phyloP scores from a whole-genome alignment of 2,888 invertebrate species.

The Noctua pronuba region DNA sequence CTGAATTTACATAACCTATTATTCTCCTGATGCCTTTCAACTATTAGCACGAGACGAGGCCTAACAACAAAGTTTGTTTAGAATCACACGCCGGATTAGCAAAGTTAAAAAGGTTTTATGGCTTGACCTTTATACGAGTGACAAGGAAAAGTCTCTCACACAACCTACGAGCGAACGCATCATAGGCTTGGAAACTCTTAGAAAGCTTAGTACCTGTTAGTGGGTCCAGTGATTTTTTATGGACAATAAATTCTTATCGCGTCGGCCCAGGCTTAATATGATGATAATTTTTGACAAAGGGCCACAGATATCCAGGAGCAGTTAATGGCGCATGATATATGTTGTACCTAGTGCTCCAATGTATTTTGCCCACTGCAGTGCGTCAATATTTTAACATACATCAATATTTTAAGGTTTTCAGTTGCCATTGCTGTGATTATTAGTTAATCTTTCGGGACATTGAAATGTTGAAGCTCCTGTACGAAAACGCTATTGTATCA shows the following conservation, averaged over 20 bases:
- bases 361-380: slow-evolving; percentile 27
- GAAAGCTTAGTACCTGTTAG: slow-evolving; percentile 54
- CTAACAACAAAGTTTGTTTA: slow-evolving; percentile 11
- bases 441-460: neutral
- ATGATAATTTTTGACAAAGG: slow-evolving; percentile 57
- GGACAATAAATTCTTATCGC: slow-evolving; percentile 64
- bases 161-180: slow-evolving; percentile 19
- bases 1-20: slow-evolving; percentile 2
- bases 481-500: neutral
- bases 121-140: slow-evolving; percentile 16
- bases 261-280: slow-evolving; percentile 50
- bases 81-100: neutral
- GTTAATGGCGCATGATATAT: slow-evolving; percentile 37
- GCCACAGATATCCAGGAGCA: slow-evolving; percentile 33
- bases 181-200: slow-evolving; percentile 38
- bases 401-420: slow-evolving; percentile 26
- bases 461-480: neutral
- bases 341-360: slow-evolving; percentile 14
- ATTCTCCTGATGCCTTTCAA: neutral
- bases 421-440: neutral
- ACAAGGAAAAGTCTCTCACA: slow-evolving; percentile 13
- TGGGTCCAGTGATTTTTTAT: slow-evolving; percentile 60
- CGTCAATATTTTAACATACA: slow-evolving; percentile 17
- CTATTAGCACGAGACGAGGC: neutral
- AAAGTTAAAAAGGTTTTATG: slow-evolving; percentile 37